Evolutionary conservation across 2,888 invertebrate genomes (phyloP), one percentile per base, ranked within the genome.

Genomic region (Sinohyriopsis cumingii): DNA sequence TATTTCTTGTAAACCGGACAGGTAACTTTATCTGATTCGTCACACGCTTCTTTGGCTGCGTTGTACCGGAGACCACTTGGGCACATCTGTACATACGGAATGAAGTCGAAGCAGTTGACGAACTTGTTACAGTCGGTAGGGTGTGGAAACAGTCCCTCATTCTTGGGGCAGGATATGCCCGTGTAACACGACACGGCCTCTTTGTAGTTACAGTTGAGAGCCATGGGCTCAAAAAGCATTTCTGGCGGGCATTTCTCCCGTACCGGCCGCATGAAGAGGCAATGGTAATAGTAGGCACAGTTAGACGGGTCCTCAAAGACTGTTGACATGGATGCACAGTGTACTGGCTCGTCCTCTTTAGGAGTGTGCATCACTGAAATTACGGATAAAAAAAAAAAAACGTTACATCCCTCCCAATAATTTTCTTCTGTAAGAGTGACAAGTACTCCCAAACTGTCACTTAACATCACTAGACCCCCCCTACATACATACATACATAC

Each of bases 31-130:
- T 67, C 45, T 22, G 70, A 67, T 24, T 76, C 67, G 33, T 80
- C 78, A 67, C 83, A 79, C 2, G 72, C 70, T 75, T 79, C 95
- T 93, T 71, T 71, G 7, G 57, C 67, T 7, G 67, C 71, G 62
- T 82, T 77, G 55, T 79, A 82, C 70, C 73, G 76, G 19, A 82
- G 66, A 28, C 69, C 67, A 3, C 22, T 33, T 0, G 80, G 80
- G 55, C 82, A 82, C 15, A 71, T 64, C 61, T 82, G 80, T n/a
- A 82, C 68, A 55, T 82, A 80, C 5, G 82, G 82, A 53, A 80
- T 73, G 65, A 69, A 77, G 54, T 82, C 76, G 60, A 79, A 82
- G 66, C 82, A 82, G 70, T 80, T 80, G 28, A 82, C 68, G 65
- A 80, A 82, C 61, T 77, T 79, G 22, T 70, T 74, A 59, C 80